Evolutionary conservation across 2,888 invertebrate genomes (phyloP), one percentile per base, ranked within the genome.

Genomic region (Argyra leucocephala): DNA sequence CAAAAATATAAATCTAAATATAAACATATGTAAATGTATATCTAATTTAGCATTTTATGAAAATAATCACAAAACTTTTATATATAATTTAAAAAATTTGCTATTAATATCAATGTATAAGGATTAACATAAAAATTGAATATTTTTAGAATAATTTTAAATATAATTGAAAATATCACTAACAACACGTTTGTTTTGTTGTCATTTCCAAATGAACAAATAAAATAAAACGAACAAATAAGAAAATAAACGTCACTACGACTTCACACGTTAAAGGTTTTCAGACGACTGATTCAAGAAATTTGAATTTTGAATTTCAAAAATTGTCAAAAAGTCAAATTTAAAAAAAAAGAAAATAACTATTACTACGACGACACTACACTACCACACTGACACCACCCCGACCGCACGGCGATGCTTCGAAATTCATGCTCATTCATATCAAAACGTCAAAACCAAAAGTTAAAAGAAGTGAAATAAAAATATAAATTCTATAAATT

Each of bases 121-220:
- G 5, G 12, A 48, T 48, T 15, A n/a, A 12, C 3, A 48, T 48
- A 48, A 48, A 18, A 18, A 15, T 48, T 18, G 15, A 31, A n/a
- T 48, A 12, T 48, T 48, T 48, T 48, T 48, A 10, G 6, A 10
- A 10, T 26, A 6, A 26, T 10, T 37, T 48, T 12, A 48, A 18
- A 48, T 48, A 48, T 48, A 48, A 18, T 48, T 37, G 18, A 48
- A 48, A 48, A 48, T 48, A 48, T 48, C 48, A 48, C 48, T 48
- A 48, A 48, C 48, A 48, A 48, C 18, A 48, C n/a, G 48, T 48
- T 18, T 15, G 15, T 48, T 48, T 48, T 48, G 48, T 48, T 48
- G 48, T 48, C 48, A 48, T 48, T 48, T 48, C 48, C n/a, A 48
- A n/a, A 48, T 48, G 48, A 48, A 48, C 48, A 48, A 48, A 48